Base-by-base conservation (phyloP, 2,797 vertebrate species). In the Strix occidentalis region DNA sequence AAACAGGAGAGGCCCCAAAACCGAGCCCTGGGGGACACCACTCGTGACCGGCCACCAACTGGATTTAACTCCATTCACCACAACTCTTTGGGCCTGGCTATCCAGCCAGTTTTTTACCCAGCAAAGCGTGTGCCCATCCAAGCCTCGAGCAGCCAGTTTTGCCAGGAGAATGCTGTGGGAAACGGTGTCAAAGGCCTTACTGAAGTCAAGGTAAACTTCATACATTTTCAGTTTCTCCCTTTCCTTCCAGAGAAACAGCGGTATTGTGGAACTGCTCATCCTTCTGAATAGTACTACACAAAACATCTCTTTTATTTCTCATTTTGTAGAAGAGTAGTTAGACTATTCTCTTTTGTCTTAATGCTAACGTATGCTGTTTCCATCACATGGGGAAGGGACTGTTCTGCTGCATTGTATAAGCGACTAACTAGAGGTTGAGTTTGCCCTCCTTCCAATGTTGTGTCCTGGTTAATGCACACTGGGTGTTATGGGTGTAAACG, bases 361-460 rank as follows among this genome's bases (percentile, higher is more conserved):
- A 6, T n/a, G 58, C 61, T 53, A 11, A 37, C 1, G 2, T 7
- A 8, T 35, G 13, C 54, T n/a, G 6, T 74, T 66, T 35, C 51
- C 19, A 6, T 35, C 69, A 19, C 0, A 1, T 7, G 18, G 43
- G 31, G 39, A 88, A 64, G n/a, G 66, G 61, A 23, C 11, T 48
- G 23, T 75, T 85, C 28, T 46, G 19, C 65, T 26, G 31, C 10
- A 3, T 20, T 0, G 1, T 10, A 0, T 17, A 24, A 68, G 29
- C 23, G n/a, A 64, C 19, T 63, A 21, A 41, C 58, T 65, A 4
- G 1, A 70, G 29, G 39, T 5, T 50, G 71, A 74, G 46, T 41
- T 68, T 84, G 23, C 23, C 1, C 12, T 79, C 43, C n/a, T 83
- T 45, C 7, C 17, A 3, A 0, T 18, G 19, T 13, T 35, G 31